Conservation (phyloP, 2,113 vertebrate species). For the Catharus minimus region DNA sequence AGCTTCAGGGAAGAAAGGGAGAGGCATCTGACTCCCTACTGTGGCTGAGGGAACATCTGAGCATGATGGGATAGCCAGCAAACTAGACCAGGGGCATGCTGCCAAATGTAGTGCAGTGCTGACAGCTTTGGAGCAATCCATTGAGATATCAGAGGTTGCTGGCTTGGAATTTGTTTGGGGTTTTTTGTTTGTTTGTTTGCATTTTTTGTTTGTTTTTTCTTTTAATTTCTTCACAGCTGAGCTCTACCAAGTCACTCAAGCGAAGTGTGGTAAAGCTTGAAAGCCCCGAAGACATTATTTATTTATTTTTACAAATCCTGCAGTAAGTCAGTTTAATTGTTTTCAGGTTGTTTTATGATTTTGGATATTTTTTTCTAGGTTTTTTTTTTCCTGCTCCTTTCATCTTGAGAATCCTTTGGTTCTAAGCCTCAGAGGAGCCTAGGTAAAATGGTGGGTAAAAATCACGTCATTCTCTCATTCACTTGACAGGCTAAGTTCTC, state of each 20-base stretch:
- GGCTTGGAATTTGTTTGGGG: neutral
- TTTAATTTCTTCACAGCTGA: neutral
- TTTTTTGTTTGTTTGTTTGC: neutral
- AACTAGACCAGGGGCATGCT: neutral
- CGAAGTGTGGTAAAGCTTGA: slow-evolving; percentile 27
- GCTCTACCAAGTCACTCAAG: slow-evolving; percentile 25
- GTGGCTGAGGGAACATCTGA: neutral
- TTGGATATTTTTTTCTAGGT: neutral
- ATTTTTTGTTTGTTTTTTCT: neutral
- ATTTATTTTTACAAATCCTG: slow-evolving; percentile 67
- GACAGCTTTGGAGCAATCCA: slow-evolving; percentile 3
- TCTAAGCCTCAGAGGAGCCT: neutral
- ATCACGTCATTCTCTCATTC: neutral
- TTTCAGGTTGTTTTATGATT: neutral
- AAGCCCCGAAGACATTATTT: slow-evolving; percentile 21
- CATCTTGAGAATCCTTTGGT: slow-evolving; percentile 4
- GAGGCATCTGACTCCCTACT: neutral
- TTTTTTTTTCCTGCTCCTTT: neutral
- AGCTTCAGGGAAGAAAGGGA: neutral
- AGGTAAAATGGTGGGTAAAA: neutral
- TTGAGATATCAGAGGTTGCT: neutral
- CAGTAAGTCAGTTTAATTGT: slow-evolving; percentile 45
- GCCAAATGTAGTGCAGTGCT: neutral
- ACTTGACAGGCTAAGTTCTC: neutral
- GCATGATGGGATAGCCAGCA: neutral